phyloP scores from a whole-genome alignment of 2,113 vertebrate genomes.

The human region DNA sequence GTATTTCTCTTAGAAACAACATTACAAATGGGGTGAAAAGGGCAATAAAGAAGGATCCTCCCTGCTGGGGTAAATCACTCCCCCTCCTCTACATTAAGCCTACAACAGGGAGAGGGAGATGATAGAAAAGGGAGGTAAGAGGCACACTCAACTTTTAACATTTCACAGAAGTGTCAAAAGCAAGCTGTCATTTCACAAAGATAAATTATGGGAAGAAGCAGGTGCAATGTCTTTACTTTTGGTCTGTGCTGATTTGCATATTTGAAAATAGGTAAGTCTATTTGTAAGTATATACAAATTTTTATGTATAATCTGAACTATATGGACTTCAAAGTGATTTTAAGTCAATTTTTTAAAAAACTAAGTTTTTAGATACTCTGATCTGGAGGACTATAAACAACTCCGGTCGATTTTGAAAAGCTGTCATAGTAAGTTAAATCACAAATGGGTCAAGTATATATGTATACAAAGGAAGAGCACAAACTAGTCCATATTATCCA shows the following conservation, averaged over 20 bases:
- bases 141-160: background rate
- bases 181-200: background rate
- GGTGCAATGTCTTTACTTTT: background rate
- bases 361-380: background rate
- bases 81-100: background rate
- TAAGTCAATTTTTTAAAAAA: background rate
- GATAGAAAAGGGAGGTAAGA: background rate
- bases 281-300: background rate
- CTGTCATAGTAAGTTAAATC: background rate
- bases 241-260: background rate
- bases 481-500: background rate
- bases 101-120: background rate
- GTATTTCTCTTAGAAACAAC: slow-evolving; percentile 7
- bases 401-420: slow-evolving; percentile 14
- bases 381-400: background rate
- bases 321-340: background rate
- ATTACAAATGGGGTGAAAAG: background rate
- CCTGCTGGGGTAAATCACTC: background rate
- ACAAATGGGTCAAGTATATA: background rate
- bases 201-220: background rate
- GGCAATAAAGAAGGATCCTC: background rate
- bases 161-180: background rate
- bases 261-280: background rate
- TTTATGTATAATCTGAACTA: background rate
- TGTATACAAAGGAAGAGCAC: background rate